Conservation (phyloP, 2,113 vertebrate species). For the Platycercus adscitus region DNA sequence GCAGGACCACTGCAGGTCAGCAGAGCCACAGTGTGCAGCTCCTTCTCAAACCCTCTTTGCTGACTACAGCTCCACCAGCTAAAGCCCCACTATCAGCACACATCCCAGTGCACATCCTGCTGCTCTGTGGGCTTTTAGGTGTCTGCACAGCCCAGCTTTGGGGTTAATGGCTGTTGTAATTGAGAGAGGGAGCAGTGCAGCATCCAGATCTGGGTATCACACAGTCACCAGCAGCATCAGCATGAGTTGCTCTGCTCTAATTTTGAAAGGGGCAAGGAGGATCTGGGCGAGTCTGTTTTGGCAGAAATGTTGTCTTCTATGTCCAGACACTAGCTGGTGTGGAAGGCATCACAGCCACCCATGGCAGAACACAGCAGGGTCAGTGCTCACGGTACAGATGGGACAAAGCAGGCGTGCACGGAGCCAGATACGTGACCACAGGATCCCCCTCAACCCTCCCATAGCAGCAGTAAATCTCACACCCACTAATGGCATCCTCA, state of each 20-base stretch:
- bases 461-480: background rate
- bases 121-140: fast-evolving
- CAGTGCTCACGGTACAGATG: fast-evolving
- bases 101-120: background rate
- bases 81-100: fast-evolving
- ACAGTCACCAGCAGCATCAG: background rate
- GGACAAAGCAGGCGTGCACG: fast-evolving
- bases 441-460: background rate
- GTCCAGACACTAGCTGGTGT: background rate
- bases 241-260: background rate
- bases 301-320: background rate
- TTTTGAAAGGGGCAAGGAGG: background rate
- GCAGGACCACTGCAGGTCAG: background rate
- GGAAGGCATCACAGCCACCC: fast-evolving
- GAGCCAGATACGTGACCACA: fast-evolving
- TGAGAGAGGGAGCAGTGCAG: background rate
- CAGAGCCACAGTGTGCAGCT: background rate
- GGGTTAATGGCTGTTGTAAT: fast-evolving
- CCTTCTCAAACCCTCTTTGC: background rate
- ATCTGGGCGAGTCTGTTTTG: background rate
- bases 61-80: background rate
- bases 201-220: background rate
- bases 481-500: fast-evolving
- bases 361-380: fast-evolving
- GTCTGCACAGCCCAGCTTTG: fast-evolving